Evolutionary conservation across 35 echinoderm and acorn worm genomes (phyloP), one percentile per base, ranked within the genome.

Genomic region (Heliocidaris tuberculata): DNA sequence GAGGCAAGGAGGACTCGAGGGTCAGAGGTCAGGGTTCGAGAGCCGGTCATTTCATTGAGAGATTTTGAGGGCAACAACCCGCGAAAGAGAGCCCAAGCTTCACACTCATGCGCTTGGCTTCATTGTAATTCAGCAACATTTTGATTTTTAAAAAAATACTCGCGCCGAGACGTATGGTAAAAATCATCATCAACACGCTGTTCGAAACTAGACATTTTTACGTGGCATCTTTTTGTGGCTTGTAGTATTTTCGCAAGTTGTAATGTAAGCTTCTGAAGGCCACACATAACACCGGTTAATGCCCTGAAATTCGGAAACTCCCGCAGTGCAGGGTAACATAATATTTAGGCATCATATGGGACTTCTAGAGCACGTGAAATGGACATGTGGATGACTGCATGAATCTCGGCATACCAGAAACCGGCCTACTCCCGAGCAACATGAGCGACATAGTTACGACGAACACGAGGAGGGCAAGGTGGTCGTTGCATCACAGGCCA

Each of bases 31-130:
- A 78, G 65, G 65, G 65, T 78, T 78, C 65, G 27, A n/a, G 65
- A 78, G 21, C 65, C 65, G 65, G 65, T 78, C 65, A 78, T 78
- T 78, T 78, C 19, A 78, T 78, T 78, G 65, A 78, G 65, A n/a
- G 65, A 78, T n/a, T 78, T 78, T 17, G 65, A 78, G 65, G 65
- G 65, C 65, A 78, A 27, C 65, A 78, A 78, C 65, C 65, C 65
- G 65, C 27, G 65, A 78, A 78, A 78, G 65, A 6, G 65, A 78
- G 65, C 65, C 27, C 21, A 78, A 21, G 65, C 65, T 78, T 78
- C 65, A 21, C 21, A 78, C 65, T 78, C 65, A 24, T 78, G 17
- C 24, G 61, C 61, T 4, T 17, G 61, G 61, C 5, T 24, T 71
- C 61, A 71, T 71, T 71, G 17, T 27, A 27, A 78, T 78, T 5